Conservation (phyloP, 2,113 vertebrate species). For the Taurulus bubalis region DNA sequence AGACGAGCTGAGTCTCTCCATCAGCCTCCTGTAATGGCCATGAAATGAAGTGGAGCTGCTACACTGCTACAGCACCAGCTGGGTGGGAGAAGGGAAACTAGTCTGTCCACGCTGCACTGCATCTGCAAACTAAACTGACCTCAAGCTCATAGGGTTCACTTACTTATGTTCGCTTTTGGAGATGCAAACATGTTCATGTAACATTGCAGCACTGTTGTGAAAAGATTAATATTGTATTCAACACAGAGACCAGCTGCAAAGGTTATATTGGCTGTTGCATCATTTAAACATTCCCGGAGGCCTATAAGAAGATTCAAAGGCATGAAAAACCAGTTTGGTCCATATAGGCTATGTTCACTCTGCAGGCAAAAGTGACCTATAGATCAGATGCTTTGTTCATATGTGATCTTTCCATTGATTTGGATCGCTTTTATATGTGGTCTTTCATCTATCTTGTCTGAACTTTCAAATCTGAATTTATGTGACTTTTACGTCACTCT, state of each 20-base stretch:
- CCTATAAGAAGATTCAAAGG: conserved; percentile 1
- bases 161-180: conserved; percentile 32
- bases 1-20: conserved; percentile 36
- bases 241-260: not conserved
- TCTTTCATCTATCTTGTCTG: not conserved
- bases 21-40: conserved; percentile 59
- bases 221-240: conserved; percentile 20
- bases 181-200: conserved; percentile 20
- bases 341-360: not conserved
- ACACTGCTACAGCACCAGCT: not conserved
- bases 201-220: conserved; percentile 24
- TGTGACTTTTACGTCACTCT: not conserved
- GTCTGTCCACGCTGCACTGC: not conserved
- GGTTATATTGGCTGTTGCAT: conserved; percentile 2
- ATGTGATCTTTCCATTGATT: not conserved
- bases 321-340: not conserved
- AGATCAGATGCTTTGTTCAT: not conserved
- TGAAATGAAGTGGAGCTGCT: conserved; percentile 67
- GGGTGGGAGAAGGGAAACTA: not conserved
- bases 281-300: not conserved
- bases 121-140: conserved; percentile 19
- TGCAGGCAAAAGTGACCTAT: not conserved
- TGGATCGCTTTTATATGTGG: not conserved
- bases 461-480: not conserved
- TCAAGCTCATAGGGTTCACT: conserved; percentile 19